Percentiles rank a stretch among this genome's conserved stretches.
Evolutionary conservation across 2,113 vertebrate genomes (phyloP).

Genomic region (Microtus oregoni): DNA sequence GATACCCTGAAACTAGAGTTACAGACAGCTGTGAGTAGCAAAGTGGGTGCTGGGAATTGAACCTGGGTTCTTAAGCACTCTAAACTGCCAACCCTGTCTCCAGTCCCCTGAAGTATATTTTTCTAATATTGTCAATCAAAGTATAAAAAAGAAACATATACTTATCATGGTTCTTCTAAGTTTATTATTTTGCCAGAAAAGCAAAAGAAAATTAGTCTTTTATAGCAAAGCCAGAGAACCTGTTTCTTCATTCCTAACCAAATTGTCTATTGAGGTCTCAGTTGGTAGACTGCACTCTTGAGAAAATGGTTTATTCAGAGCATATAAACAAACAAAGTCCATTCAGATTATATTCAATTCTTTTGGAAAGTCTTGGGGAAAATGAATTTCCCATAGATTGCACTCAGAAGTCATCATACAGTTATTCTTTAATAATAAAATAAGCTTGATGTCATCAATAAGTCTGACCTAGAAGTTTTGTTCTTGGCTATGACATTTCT

Average conservation of each 20-base stretch:
- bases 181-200: not conserved
- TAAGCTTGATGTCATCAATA: conserved; percentile 30
- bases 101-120: conserved; percentile 9
- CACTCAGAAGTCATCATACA: not conserved
- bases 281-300: not conserved
- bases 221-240: not conserved
- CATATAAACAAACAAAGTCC: not conserved
- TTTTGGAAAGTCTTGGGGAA: not conserved
- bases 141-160: not conserved
- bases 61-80: not conserved
- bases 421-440: conserved; percentile 5
- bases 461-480: not conserved
- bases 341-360: not conserved
- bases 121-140: not conserved
- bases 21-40: not conserved
- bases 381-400: not conserved
- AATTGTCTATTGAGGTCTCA: not conserved
- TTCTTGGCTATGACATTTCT: not conserved
- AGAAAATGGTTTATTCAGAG: not conserved
- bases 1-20: not conserved
- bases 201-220: conserved; percentile 20
- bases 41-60: not conserved
- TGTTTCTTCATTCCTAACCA: not conserved
- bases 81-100: not conserved
- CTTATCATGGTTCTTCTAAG: not conserved